Evolutionary conservation across 2,113 vertebrate species (phyloP), one percentile per base, ranked within the genome.

Genomic region (Probosciger aterrimus): DNA sequence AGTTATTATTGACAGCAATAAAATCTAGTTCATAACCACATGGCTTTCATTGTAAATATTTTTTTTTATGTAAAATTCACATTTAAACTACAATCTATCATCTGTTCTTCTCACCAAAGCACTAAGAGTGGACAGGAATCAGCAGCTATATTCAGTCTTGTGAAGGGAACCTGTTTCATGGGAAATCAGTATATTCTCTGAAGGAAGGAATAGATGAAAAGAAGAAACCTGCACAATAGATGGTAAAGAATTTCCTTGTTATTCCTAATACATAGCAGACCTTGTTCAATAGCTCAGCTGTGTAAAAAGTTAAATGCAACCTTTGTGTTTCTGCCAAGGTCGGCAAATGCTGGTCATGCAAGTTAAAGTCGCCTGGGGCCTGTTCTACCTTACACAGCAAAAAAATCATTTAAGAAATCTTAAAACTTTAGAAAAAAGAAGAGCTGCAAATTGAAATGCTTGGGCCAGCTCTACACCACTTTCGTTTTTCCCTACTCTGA

Each of bases 311-410:
- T 89, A 96, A 96, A 96, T 73, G 82, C 28, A 44, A 96, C 84
- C 84, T 82, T n/a, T 91, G 70, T 96, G 92, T 57, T 96, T 92
- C 78, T 84, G 52, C 69, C 96, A 97, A 97, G 96, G 97, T 93
- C 27, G 1, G 71, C 7, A 0, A 86, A 65, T 18, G 86, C 87
- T 88, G 62, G 80, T 73, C 82, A 46, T 57, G 91, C 75, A 94
- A 82, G 68, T 91, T 92, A 67, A 92, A 81, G 84, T 92, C 88
- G 85, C 93, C 96, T 81, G 63, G 69, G 88, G 89, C 64, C 88
- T 95, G 59, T 76, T 96, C 79, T 80, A 86, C 92, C 73, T 95
- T 92, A 82, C 65, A 33, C 57, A 84, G 92, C 59, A 90, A 96
- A 91, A 77, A 84, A 49, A 1, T 60, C 55, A 47, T 39, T 68